Base-by-base conservation (phyloP, 2,888 invertebrate species). In the Hedya salicella region DNA sequence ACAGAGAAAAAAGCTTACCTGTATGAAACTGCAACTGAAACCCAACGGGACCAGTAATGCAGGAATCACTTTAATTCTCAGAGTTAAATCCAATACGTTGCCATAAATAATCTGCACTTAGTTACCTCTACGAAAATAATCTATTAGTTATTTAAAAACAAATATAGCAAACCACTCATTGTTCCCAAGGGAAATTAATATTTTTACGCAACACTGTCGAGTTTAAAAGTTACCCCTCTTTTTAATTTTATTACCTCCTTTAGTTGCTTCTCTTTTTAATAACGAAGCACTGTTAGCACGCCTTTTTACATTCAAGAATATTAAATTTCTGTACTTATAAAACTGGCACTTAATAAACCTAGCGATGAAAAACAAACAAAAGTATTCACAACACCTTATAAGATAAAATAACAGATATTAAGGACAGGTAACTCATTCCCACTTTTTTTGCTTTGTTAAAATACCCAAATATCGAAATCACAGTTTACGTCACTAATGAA, bases 181-280 rank as follows among this genome's bases (percentile, higher is more conserved):
- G 75, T 78, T 76, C 85, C 77, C 81, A 25, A 67, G 83, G 85
- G 86, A 86, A 86, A 86, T 86, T 82, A 81, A 76, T 76, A 72
- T 82, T 75, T 78, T 83, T 80, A 77, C 79, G 71, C 80, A 78
- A 78, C 77, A 78, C 76, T 72, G 71, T 71, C 49, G 74, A 74
- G 73, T 76, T 77, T 77, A 72, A 78, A 71, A 72, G 72, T 68
- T 71, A 71, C 64, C 71, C 75, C 70, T 73, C 73, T 76, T 78
- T 80, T 73, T 69, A 73, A 77, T 79, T 80, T 80, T 75, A 74
- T 74, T 72, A 66, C 66, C 49, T 61, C 53, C 49, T 61, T 49
- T 54, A 54, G 54, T 66, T 60, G 60, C 25, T 42, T 44, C 56
- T 60, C 54, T 21, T 42, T 66, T 61, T 54, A 48, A 66, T 60